Base-by-base conservation (phyloP, 2,888 invertebrate species). In the Sminthurinus aureus region DNA sequence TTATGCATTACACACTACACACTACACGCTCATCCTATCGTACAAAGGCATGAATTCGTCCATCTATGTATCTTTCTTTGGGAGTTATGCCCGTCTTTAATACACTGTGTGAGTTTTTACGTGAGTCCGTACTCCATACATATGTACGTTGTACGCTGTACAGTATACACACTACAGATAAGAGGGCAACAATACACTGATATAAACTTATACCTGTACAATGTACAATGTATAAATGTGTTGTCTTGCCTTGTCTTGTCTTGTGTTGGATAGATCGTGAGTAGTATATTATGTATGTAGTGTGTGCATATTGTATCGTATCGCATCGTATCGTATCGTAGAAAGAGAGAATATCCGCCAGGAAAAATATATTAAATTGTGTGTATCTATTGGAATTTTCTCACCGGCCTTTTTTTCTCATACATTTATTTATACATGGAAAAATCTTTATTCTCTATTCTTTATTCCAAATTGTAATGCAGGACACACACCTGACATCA, bases 321-420 rank as follows among this genome's bases (percentile, higher is more conserved):
- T 24, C 2, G 20, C 20, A 20, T n/a, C 26, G 71, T 71, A 71
- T 71, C n/a, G 71, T 71, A 71, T 22, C 9, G 50, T 26, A 12
- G 26, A 38, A 38, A 26, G 74, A 26, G 38, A 69, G n/a, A 69
- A 69, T 69, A 69, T 79, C 79, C 79, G 79, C 67, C 79, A 79
- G 74, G 73, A 51, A 58, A 26, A 74, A 81, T 58, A 52, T 58
- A 77, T 38, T 38, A 38, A 38, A 38, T 38, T 1, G 1, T 38
- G 38, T 38, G 38, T 38, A 38, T 38, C 38, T 38, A 77, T 77
- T 77, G 77, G 77, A 77, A 77, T 77, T 77, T 77, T 77, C 77
- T 77, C 77, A 77, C 77, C 77, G 77, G 77, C 58, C 67, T 38
- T 74, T 26, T 20, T n/a, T 20, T 50, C 74, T 74, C 74, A 26